phyloP scores from a whole-genome alignment of 2,888 invertebrate genomes.

The Cremastobaeus sp. region DNA sequence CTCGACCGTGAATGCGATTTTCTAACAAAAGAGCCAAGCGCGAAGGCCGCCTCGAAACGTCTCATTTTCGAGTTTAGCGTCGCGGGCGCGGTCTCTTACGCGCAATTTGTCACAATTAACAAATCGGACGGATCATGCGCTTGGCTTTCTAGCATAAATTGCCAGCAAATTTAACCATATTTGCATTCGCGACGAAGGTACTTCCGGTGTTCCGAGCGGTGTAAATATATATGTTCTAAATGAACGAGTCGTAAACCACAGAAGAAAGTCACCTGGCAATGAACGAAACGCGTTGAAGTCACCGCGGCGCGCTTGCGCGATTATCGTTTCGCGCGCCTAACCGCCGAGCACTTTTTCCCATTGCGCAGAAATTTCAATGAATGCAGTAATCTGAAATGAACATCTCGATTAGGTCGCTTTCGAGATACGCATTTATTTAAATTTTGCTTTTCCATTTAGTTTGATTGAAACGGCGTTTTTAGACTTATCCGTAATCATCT shows the following conservation, averaged over 20 bases:
- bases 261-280: constrained; percentile 29
- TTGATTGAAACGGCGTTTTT: too few relatives aligned
- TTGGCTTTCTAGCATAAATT: constrained; percentile 50
- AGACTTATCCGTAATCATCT: constrained; percentile 30
- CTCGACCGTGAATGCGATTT: not conserved
- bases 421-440: not conserved
- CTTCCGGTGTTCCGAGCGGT: constrained; percentile 37
- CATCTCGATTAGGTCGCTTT: not conserved
- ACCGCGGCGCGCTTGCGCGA: constrained; percentile 14
- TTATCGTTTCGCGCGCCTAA: constrained; percentile 19
- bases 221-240: constrained; percentile 36
- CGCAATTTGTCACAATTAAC: not conserved
- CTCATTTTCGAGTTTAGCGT: too few relatives aligned
- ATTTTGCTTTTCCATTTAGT: too few relatives aligned
- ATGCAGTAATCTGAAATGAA: too few relatives aligned
- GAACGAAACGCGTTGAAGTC: constrained; percentile 19
- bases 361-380: not conserved
- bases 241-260: constrained; percentile 39
- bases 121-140: constrained; percentile 29
- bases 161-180: constrained; percentile 38
- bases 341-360: not conserved
- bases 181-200: constrained; percentile 30
- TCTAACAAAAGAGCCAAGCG: not conserved
- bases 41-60: too few relatives aligned
- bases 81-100: not conserved